Evolutionary conservation across 2,797 vertebrate genomes (phyloP).

Genomic region (Staurois parvus): DNA sequence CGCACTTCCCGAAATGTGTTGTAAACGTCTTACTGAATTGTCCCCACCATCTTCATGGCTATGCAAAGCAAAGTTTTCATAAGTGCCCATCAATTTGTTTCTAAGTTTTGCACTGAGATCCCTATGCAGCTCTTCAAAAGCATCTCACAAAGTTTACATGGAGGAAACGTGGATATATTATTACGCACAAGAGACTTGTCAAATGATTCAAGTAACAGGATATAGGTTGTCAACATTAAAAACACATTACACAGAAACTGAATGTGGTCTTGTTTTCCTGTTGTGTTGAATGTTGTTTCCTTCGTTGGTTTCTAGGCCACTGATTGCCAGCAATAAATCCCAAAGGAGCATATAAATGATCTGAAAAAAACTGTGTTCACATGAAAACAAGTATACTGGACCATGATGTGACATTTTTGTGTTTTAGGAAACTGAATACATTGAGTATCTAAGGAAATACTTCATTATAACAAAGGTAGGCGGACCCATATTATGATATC

Average conservation of each 20-base stretch:
- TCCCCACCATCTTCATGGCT: too few species aligned
- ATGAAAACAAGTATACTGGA: too few species aligned
- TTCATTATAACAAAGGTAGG: too few species aligned
- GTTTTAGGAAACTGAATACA: too few species aligned
- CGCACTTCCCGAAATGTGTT: too few species aligned
- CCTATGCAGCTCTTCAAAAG: background rate
- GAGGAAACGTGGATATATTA: constrained; percentile 28
- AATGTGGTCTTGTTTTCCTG: constrained; percentile 29
- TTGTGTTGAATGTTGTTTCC: constrained; percentile 39
- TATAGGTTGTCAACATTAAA: constrained; percentile 34
- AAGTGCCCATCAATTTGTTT: background rate
- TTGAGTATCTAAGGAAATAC: too few species aligned
- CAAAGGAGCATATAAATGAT: too few species aligned
- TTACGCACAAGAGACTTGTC: constrained; percentile 41
- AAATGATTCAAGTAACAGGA: constrained; percentile 49
- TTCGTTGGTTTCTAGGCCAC: constrained; percentile 23
- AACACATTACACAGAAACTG: constrained; percentile 31
- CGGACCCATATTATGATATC: too few species aligned
- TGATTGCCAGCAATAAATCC: constrained; percentile 4
- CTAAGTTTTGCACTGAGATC: background rate
- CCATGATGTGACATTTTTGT: too few species aligned
- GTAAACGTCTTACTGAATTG: too few species aligned
- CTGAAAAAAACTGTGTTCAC: too few species aligned
- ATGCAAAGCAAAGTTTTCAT: background rate
- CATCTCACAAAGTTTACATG: constrained; percentile 17